Evolutionary conservation across 2,888 invertebrate species (phyloP).

Genomic region (Harpalus rufipes): DNA sequence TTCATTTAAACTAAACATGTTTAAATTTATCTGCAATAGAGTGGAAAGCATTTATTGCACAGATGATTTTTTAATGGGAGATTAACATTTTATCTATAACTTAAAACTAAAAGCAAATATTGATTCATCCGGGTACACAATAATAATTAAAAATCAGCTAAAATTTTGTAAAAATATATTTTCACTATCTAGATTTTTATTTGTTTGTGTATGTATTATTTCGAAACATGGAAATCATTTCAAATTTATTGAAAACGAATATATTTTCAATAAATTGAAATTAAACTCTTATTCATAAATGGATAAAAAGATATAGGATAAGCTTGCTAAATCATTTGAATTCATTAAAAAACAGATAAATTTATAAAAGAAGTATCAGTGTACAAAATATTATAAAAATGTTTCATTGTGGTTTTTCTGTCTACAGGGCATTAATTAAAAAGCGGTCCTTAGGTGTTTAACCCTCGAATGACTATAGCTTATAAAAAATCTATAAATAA

Average conservation of each 20-base stretch:
- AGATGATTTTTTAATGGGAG: background rate
- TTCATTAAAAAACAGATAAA: too few relatives aligned
- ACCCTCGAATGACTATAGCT: too few relatives aligned
- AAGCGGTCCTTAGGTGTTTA: too few relatives aligned
- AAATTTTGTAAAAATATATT: background rate
- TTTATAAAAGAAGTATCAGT: too few relatives aligned
- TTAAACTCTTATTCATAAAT: background rate
- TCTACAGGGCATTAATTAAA: too few relatives aligned
- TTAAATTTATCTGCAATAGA: background rate
- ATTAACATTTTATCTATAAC: background rate
- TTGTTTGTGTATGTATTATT: background rate
- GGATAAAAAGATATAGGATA: background rate
- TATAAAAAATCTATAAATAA: too few relatives aligned
- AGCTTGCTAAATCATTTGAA: background rate
- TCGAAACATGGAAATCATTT: background rate
- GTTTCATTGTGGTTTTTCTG: too few relatives aligned
- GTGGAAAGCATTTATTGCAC: background rate
- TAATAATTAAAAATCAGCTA: background rate
- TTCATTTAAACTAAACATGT: background rate
- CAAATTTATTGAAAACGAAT: background rate
- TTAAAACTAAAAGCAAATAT: background rate
- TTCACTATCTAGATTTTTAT: conserved; percentile 1
- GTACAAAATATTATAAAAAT: too few relatives aligned
- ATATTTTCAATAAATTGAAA: background rate
- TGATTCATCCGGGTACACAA: background rate